Conservation (phyloP, 1,140 invertebrate genomes). For the Ooceraea biroi region DNA sequence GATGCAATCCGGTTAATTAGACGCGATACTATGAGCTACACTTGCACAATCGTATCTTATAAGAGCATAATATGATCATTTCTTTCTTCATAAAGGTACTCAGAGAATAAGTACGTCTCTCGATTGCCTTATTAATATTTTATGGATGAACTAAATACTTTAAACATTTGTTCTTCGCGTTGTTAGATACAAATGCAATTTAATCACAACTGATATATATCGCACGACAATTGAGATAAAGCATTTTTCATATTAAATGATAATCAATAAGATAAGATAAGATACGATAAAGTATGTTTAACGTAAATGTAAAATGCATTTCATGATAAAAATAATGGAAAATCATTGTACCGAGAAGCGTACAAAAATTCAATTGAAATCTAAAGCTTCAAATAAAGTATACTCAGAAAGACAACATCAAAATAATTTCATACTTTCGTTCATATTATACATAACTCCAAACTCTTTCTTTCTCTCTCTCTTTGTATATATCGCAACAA, state of each 20-base stretch:
- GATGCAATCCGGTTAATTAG: constrained; percentile 35
- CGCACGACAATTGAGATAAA: not conserved
- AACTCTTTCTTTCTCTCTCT: too few relatives aligned
- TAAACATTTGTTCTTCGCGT: not conserved
- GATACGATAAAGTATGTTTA: constrained; percentile 14
- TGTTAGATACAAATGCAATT: not conserved
- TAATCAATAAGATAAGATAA: constrained; percentile 1
- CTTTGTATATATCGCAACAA: not conserved
- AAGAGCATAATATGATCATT: not conserved
- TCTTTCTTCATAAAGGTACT: not conserved
- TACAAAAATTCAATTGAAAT: not conserved
- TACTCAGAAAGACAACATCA: too few relatives aligned
- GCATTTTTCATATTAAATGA: not conserved
- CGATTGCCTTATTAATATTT: not conserved
- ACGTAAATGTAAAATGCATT: not conserved
- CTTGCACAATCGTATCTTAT: constrained; percentile 1
- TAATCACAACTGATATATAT: not conserved
- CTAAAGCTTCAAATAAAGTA: not conserved
- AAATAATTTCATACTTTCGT: not conserved
- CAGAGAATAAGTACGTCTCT: not conserved
- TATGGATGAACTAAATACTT: not conserved
- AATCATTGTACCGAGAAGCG: not conserved
- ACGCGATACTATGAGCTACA: not conserved
- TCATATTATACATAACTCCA: not conserved
- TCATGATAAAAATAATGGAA: not conserved